phyloP scores from a whole-genome alignment of 2,797 vertebrate species.

The Streptopelia turtur region DNA sequence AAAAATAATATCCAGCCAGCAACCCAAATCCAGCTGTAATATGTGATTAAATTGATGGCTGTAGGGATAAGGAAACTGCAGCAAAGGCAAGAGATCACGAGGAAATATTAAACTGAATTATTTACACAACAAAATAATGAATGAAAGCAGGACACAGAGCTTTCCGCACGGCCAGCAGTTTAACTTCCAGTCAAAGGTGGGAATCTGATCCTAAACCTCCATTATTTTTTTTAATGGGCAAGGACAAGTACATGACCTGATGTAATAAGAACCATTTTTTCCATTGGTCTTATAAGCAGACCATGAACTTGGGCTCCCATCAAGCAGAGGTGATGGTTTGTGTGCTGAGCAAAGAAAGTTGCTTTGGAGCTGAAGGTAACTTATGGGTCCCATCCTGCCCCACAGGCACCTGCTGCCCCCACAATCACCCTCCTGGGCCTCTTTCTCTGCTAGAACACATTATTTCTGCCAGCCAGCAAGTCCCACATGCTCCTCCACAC shows the following conservation, averaged over 20 bases:
- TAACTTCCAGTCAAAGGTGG: not conserved
- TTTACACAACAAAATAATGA: constrained; percentile 31
- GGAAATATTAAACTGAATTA: constrained; percentile 42
- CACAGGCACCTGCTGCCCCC: not conserved
- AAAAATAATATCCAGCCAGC: not conserved
- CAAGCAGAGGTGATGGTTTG: not conserved
- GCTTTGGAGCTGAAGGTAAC: not conserved
- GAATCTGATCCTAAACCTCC: not conserved
- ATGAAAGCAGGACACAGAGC: not conserved
- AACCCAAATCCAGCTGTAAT: not conserved
- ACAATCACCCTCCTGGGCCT: not conserved
- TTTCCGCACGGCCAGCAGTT: not conserved
- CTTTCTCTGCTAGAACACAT: not conserved
- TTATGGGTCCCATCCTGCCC: not conserved
- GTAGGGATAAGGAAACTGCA: constrained; percentile 2
- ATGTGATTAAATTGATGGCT: not conserved
- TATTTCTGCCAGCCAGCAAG: not conserved
- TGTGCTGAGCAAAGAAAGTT: not conserved
- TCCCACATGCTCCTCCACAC: not conserved
- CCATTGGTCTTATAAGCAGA: not conserved
- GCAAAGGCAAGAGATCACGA: constrained; percentile 1
- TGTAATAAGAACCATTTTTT: not conserved
- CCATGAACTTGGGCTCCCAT: not conserved
- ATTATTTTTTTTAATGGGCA: not conserved
- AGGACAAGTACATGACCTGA: not conserved